A percentile compares a stretch with the other conserved stretches of the same genome.
Conservation (phyloP, 2,888 invertebrate species). For the Eugnorisma glareosa region DNA sequence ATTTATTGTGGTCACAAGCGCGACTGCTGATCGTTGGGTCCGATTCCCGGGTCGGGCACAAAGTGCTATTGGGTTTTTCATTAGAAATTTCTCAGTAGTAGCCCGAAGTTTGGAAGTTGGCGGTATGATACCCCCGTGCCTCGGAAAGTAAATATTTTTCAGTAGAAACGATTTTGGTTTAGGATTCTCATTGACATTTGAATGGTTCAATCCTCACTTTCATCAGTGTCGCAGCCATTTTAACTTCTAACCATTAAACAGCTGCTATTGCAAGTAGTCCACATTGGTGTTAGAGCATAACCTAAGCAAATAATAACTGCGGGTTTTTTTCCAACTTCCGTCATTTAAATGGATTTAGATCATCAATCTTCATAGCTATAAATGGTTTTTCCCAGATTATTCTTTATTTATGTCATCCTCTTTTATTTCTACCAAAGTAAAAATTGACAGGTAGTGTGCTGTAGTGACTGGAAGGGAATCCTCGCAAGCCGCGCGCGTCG, state of each 20-base stretch:
- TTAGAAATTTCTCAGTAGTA: too few species aligned
- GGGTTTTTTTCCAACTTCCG: conserved; percentile 1
- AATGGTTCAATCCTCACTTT: neutral
- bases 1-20: too few species aligned
- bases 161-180: too few species aligned
- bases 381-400: neutral
- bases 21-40: too few species aligned
- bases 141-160: too few species aligned
- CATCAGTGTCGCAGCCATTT: neutral
- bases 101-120: too few species aligned
- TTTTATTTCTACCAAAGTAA: neutral
- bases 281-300: conserved; percentile 2
- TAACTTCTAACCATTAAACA: conserved; percentile 24
- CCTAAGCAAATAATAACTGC: conserved; percentile 12
- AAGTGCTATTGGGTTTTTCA: too few species aligned
- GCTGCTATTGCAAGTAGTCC: neutral
- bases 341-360: conserved; percentile 21
- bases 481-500: neutral
- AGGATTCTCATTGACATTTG: neutral
- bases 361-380: conserved; percentile 20
- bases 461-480: neutral
- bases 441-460: neutral
- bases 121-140: too few species aligned
- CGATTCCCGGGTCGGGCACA: too few species aligned
- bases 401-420: conserved; percentile 10